phyloP scores from a whole-genome alignment of 2,113 vertebrate species.

The Rhinolophus sinicus region DNA sequence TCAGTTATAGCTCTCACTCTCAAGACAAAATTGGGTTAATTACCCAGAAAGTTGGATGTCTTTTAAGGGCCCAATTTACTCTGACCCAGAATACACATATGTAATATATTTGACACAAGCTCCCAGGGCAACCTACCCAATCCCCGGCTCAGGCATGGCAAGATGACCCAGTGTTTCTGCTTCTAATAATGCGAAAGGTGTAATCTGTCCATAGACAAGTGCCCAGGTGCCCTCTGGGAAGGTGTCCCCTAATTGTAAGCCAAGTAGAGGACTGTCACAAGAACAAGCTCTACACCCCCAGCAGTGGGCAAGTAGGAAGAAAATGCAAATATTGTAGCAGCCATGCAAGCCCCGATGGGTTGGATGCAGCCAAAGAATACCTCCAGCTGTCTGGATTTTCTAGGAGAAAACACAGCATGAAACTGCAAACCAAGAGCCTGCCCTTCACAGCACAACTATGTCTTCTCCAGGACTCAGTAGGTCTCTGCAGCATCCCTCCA shows the following conservation, averaged over 20 bases:
- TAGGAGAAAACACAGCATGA: neutral
- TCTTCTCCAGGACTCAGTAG: neutral
- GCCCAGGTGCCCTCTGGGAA: neutral
- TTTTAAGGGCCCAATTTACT: conserved; percentile 20
- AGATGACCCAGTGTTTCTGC: neutral
- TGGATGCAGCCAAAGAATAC: neutral
- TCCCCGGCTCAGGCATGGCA: neutral
- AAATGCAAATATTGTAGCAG: neutral
- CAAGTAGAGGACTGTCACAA: neutral
- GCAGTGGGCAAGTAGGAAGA: neutral
- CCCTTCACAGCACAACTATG: neutral
- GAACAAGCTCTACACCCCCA: neutral
- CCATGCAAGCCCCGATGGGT: neutral
- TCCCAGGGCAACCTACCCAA: neutral
- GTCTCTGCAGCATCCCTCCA: neutral
- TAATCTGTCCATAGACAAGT: neutral
- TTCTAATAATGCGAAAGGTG: neutral
- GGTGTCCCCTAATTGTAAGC: neutral
- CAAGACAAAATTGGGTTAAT: conserved; percentile 51
- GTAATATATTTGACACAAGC: neutral
- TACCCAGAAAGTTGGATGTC: conserved; percentile 24
- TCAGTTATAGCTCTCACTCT: conserved; percentile 18
- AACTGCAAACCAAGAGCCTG: neutral
- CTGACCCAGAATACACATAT: conserved; percentile 5
- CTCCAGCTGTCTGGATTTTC: neutral